These are phyloP conservation scores for Charanyca ferruginea DNA, from an alignment of 2,888 invertebrate genomes.

Conservation along the genomic window DNA sequence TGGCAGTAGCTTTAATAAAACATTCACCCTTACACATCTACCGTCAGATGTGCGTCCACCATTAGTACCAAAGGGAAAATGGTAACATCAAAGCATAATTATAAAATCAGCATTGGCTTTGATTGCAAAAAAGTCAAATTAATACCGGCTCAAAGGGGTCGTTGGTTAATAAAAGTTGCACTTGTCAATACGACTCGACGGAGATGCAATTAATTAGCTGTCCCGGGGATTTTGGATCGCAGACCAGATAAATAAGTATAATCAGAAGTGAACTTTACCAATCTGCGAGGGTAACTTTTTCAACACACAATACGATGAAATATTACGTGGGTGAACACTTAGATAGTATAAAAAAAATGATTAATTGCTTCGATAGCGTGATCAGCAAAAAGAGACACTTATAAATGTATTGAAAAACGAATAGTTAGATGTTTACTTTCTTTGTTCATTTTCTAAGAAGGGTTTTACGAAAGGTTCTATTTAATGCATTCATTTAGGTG, in stretches of 20 bases:
- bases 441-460: background rate
- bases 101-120: conserved; percentile 25
- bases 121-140: conserved; percentile 43
- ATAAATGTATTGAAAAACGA: too few species aligned
- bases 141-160: conserved; percentile 32
- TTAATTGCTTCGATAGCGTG: too few species aligned
- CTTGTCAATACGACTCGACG: conserved; percentile 45
- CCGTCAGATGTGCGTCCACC: background rate
- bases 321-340: too few species aligned
- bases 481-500: background rate
- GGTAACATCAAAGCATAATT: conserved; percentile 19
- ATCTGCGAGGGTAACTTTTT: too few species aligned
- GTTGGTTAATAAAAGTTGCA: conserved; percentile 56
- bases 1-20: too few species aligned
- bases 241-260: conserved; percentile 35
- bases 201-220: conserved; percentile 58
- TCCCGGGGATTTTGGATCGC: conserved; percentile 5
- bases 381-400: too few species aligned
- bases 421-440: too few species aligned
- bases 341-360: too few species aligned
- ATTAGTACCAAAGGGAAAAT: background rate
- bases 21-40: too few species aligned
- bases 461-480: too few species aligned
- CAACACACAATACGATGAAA: too few species aligned
- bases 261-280: conserved; percentile 9